phyloP scores from a whole-genome alignment of 2,888 invertebrate species.

The Netelia melanura region DNA sequence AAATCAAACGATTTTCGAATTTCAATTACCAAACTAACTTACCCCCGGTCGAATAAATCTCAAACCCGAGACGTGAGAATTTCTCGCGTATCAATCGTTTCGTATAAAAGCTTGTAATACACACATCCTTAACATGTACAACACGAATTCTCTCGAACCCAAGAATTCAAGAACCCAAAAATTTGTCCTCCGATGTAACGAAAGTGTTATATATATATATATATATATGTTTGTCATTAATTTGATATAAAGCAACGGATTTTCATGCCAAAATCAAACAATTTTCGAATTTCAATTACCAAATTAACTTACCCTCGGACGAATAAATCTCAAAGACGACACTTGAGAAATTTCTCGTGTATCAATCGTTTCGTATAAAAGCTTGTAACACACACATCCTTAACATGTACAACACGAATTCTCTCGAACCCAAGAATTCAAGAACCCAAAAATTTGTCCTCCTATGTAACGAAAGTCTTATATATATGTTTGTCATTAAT shows the following conservation, averaged over 20 bases:
- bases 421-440: not conserved
- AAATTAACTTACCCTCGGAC: not conserved
- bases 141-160: constrained; percentile 15
- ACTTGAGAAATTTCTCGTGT: not conserved
- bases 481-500: too few relatives aligned
- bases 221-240: too few relatives aligned
- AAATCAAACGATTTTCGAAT: not conserved
- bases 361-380: constrained; percentile 29
- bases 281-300: not conserved
- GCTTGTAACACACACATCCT: constrained; percentile 37
- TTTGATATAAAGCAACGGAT: not conserved
- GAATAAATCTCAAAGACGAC: not conserved
- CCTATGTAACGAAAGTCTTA: not conserved
- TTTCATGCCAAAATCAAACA: not conserved
- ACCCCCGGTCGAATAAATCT: not conserved
- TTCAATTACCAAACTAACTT: not conserved
- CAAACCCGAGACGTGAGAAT: not conserved
- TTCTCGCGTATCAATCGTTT: constrained; percentile 24
- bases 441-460: constrained; percentile 13
- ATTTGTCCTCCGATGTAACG: not conserved
- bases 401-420: constrained; percentile 48
- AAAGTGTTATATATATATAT: too few relatives aligned
- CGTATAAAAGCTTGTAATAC: constrained; percentile 35
- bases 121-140: constrained; percentile 47
- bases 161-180: not conserved